Evolutionary conservation across 2,888 invertebrate species (phyloP).

Genomic region (Ectemnius continuus): DNA sequence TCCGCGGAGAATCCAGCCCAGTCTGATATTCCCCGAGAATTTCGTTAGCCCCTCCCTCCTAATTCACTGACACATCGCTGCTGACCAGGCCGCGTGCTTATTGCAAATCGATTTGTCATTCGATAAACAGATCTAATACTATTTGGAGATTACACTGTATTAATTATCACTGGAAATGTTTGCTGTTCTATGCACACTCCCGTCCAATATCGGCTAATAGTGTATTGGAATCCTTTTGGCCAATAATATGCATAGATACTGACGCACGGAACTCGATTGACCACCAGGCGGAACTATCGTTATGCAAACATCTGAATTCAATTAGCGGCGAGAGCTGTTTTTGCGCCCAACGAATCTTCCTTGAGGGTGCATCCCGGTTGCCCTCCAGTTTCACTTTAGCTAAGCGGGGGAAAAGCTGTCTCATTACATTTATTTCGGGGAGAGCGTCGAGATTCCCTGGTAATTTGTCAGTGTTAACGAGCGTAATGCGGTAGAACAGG

Average conservation of each 20-base stretch:
- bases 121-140: conserved; percentile 39
- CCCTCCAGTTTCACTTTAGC: conserved; percentile 18
- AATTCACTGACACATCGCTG: background rate
- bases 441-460: conserved; percentile 24
- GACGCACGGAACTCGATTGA: too few relatives aligned
- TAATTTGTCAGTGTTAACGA: conserved; percentile 34
- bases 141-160: conserved; percentile 47
- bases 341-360: too few relatives aligned
- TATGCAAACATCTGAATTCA: too few relatives aligned
- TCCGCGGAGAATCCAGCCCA: background rate
- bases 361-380: background rate
- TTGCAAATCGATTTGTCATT: conserved; percentile 33
- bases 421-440: conserved; percentile 21
- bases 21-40: too few relatives aligned
- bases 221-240: conserved; percentile 6
- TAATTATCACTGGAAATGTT: conserved; percentile 49
- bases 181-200: conserved; percentile 23
- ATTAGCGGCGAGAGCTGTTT: too few relatives aligned
- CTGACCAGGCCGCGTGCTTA: background rate
- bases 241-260: too few relatives aligned
- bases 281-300: too few relatives aligned
- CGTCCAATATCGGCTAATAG: conserved; percentile 39
- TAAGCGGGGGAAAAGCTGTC: conserved; percentile 24
- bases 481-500: conserved; percentile 9
- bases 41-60: background rate